These are phyloP conservation scores for Linurgus olivaceus DNA, from an alignment of 2,797 vertebrate species.

Conservation along the genomic window DNA sequence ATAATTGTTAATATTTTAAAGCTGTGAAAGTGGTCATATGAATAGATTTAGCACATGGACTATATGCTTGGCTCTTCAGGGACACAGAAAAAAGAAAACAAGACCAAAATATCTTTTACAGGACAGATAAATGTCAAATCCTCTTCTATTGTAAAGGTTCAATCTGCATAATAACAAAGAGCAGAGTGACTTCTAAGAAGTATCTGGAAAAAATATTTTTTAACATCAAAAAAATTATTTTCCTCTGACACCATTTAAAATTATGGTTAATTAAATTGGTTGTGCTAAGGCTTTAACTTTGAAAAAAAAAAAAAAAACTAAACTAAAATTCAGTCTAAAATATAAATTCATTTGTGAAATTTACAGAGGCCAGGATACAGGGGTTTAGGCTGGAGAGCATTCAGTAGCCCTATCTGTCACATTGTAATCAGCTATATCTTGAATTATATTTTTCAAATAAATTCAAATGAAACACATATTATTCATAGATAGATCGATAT, in stretches of 20 bases:
- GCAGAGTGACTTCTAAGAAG: neutral
- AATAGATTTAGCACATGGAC: neutral
- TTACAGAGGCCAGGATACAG: neutral
- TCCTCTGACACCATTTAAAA: neutral
- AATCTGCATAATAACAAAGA: neutral
- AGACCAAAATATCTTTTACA: fast-evolving
- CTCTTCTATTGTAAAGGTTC: neutral
- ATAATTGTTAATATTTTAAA: neutral
- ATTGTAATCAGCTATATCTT: neutral
- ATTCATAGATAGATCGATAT: neutral
- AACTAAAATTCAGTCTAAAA: neutral
- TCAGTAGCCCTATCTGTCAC: neutral
- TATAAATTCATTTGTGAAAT: neutral
- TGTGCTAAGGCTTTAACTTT: neutral
- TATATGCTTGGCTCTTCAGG: neutral
- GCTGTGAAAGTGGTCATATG: neutral
- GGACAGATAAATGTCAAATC: neutral
- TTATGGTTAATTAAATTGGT: neutral
- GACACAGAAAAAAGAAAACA: neutral
- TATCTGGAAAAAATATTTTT: neutral
- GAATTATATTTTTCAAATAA: neutral
- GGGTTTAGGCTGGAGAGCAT: neutral
- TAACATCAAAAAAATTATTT: neutral
- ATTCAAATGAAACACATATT: neutral
- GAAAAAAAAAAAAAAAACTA: neutral